phyloP scores from a whole-genome alignment of 2,113 vertebrate genomes.

The Neotragus moschatus region DNA sequence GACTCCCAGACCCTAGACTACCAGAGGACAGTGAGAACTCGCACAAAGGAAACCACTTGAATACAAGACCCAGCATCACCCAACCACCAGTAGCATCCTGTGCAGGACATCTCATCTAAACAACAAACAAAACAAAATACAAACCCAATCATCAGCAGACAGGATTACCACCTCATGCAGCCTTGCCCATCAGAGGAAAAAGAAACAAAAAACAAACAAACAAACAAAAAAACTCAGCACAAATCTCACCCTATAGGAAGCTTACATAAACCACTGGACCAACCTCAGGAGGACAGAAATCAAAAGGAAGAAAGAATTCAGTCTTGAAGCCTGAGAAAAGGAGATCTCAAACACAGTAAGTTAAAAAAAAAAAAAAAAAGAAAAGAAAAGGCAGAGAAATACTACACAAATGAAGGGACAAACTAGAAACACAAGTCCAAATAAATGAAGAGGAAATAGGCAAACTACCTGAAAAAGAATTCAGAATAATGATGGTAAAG shows the following conservation, averaged over 20 bases:
- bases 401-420: neutral
- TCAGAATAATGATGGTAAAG: neutral
- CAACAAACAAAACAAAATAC: neutral
- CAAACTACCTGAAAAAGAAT: neutral
- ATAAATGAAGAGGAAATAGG: neutral
- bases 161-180: neutral
- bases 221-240: neutral
- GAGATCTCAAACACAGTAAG: neutral
- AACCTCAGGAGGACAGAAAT: neutral
- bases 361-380: neutral
- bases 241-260: neutral
- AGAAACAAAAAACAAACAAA: neutral
- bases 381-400: neutral
- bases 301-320: neutral
- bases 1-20: neutral
- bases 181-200: neutral
- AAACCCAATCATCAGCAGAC: neutral
- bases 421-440: neutral
- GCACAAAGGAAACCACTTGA: rapidly evolving
- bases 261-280: neutral
- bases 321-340: neutral
- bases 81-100: neutral
- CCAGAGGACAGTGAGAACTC: neutral
- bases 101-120: rapidly evolving
- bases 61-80: neutral